A percentile compares a stretch with the other conserved stretches of the same genome.
Evolutionary conservation across 2,113 vertebrate species (phyloP).

Genomic region (Phalacrocorax pelagicus): DNA sequence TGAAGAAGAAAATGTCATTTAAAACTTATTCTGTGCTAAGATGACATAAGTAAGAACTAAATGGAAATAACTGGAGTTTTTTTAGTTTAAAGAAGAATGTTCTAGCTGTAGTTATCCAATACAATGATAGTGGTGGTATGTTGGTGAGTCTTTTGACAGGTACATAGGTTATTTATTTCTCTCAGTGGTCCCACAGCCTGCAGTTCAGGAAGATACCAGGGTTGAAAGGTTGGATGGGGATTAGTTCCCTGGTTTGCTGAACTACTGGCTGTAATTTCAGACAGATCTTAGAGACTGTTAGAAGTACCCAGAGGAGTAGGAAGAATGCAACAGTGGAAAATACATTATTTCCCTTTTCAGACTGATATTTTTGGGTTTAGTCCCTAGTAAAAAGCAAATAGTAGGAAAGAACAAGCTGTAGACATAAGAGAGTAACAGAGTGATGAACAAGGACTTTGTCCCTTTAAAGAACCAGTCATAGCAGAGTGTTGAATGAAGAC

Average conservation of each 20-base stretch:
- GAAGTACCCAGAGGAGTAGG: background rate
- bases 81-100: background rate
- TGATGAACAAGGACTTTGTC: background rate
- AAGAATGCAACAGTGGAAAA: background rate
- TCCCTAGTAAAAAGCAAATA: background rate
- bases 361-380: background rate
- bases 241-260: background rate
- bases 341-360: background rate
- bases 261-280: background rate
- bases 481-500: background rate
- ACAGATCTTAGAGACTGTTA: background rate
- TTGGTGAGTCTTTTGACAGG: background rate
- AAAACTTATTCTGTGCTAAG: background rate
- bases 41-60: background rate
- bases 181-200: background rate
- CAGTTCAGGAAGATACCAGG: background rate
- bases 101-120: background rate
- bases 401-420: background rate
- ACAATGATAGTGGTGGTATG: background rate
- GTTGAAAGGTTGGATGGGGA: background rate
- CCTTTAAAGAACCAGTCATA: background rate
- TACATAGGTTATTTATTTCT: background rate
- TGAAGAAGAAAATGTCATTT: background rate
- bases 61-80: background rate
- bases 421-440: background rate